These are phyloP conservation scores for Papilio glaucus DNA, from an alignment of 1,140 invertebrate species.

Conservation along the genomic window DNA sequence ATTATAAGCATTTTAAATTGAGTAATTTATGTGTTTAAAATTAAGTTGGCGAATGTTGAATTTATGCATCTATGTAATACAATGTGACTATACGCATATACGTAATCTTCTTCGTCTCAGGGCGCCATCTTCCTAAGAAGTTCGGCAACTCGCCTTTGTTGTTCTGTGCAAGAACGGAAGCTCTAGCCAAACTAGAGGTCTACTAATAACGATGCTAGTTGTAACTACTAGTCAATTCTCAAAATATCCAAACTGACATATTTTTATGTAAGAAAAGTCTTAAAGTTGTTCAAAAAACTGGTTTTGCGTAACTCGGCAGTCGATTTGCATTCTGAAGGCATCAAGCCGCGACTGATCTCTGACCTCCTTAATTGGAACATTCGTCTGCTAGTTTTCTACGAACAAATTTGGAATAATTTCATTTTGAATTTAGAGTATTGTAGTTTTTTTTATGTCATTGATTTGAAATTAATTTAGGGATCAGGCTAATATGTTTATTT, in stretches of 20 bases:
- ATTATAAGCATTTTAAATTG: slow-evolving; percentile 45
- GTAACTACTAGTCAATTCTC: not conserved
- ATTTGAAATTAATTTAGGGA: too few relatives aligned
- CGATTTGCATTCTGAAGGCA: slow-evolving; percentile 57
- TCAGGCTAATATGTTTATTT: too few relatives aligned
- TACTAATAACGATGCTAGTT: too few relatives aligned
- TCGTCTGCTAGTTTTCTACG: slow-evolving; percentile 40
- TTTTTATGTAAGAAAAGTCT: not conserved
- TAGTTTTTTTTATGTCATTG: slow-evolving; percentile 40
- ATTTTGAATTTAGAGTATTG: slow-evolving; percentile 41
- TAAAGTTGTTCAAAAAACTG: slow-evolving; percentile 45
- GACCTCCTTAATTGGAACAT: slow-evolving; percentile 58
- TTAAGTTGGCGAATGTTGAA: too few relatives aligned
- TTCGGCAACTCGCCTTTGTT: too few relatives aligned
- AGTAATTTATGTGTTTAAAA: not conserved
- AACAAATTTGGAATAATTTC: slow-evolving; percentile 27
- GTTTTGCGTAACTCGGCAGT: slow-evolving; percentile 61
- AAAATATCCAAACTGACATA: not conserved
- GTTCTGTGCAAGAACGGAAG: too few relatives aligned
- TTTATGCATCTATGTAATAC: too few relatives aligned
- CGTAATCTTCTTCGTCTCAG: too few relatives aligned
- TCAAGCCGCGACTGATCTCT: slow-evolving; percentile 61
- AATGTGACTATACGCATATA: too few relatives aligned
- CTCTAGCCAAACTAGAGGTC: too few relatives aligned
- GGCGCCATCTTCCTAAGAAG: too few relatives aligned